These are phyloP conservation scores for Butorides virescens DNA, from an alignment of 2,113 vertebrate species.

Conservation along the genomic window DNA sequence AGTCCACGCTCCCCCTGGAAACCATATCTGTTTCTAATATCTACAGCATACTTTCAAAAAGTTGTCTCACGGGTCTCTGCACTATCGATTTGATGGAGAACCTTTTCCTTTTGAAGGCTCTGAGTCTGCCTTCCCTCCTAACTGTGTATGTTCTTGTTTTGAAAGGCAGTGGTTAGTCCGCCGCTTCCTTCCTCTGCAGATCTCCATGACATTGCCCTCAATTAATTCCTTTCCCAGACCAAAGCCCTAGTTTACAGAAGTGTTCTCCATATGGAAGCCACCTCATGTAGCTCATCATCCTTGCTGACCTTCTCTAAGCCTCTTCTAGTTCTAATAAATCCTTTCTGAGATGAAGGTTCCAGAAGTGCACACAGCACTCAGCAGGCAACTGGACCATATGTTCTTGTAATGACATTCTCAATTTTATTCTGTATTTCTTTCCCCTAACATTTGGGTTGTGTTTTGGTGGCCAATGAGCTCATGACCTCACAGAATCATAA, in stretches of 20 bases:
- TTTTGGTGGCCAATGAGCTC: neutral
- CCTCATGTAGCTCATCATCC: neutral
- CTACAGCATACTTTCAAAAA: neutral
- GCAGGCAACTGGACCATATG: neutral
- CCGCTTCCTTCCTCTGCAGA: neutral
- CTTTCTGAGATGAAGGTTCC: neutral
- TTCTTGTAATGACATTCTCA: neutral
- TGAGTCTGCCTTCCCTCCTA: neutral
- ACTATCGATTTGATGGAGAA: neutral
- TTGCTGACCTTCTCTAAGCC: neutral
- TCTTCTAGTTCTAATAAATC: neutral
- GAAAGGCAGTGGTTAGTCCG: neutral
- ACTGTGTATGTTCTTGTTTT: neutral
- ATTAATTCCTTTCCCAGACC: neutral
- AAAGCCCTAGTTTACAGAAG: neutral
- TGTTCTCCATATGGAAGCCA: neutral
- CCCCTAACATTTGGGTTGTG: neutral
- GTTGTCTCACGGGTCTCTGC: neutral
- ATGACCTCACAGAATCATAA: neutral
- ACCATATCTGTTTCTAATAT: neutral
- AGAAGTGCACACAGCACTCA: neutral
- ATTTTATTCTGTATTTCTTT: neutral
- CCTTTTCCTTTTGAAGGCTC: neutral
- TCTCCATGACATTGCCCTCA: neutral
- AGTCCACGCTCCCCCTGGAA: rapidly evolving